These are phyloP conservation scores for Bufo bufo DNA, from an alignment of 2,113 vertebrate species.

Conservation along the genomic window DNA sequence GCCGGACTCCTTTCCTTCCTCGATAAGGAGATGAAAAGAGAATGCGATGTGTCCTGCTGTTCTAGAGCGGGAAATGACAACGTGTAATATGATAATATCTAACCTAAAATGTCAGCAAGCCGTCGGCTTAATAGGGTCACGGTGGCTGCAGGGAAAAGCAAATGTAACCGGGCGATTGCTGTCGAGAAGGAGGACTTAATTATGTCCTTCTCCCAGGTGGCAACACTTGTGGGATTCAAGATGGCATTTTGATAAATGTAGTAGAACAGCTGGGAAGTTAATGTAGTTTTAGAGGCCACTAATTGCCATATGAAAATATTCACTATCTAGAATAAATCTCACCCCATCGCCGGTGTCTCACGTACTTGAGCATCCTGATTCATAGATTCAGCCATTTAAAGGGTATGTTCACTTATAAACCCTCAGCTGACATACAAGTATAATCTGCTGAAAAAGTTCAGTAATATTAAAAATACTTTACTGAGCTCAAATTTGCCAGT, in stretches of 20 bases:
- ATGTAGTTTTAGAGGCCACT: slow-evolving; percentile 24
- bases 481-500: background rate
- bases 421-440: background rate
- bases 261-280: background rate
- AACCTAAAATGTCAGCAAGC: slow-evolving; percentile 48
- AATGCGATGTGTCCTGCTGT: slow-evolving; percentile 6
- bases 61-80: slow-evolving; percentile 4
- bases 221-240: slow-evolving; percentile 3
- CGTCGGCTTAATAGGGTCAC: slow-evolving; percentile 35
- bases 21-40: slow-evolving; percentile 31
- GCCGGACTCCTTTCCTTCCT: background rate
- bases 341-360: background rate
- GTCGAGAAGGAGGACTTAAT: slow-evolving; percentile 27
- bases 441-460: background rate
- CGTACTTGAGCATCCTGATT: background rate
- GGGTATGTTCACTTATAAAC: background rate
- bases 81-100: slow-evolving; percentile 39
- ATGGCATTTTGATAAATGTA: slow-evolving; percentile 55
- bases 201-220: background rate
- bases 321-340: background rate
- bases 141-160: background rate
- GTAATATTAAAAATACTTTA: background rate
- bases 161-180: slow-evolving; percentile 1
- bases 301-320: slow-evolving; percentile 24
- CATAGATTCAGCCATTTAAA: background rate